Conservation (phyloP, 2,797 vertebrate genomes). For the Pygocentrus nattereri region DNA sequence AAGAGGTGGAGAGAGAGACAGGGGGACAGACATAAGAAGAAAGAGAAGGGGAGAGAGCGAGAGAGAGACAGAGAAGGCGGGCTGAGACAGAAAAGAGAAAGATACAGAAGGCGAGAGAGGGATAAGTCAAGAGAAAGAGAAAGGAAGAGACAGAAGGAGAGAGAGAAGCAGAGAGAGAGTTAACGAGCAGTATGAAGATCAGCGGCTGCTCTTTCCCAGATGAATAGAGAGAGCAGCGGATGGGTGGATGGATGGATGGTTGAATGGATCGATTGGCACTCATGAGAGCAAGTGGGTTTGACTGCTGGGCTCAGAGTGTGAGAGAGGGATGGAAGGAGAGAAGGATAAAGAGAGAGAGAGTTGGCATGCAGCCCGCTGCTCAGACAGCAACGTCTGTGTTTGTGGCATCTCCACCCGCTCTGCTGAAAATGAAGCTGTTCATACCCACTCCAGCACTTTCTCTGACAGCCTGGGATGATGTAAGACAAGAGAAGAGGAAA, state of each 20-base stretch:
- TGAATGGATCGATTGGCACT: slow-evolving; percentile 50
- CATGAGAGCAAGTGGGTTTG: slow-evolving; percentile 52
- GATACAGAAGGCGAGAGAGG: no score
- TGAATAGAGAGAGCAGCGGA: slow-evolving; percentile 31
- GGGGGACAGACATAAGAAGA: no score
- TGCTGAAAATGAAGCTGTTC: slow-evolving; percentile 51
- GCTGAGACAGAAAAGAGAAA: no score
- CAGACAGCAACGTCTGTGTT: slow-evolving; percentile 85
- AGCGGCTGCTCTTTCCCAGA: slow-evolving; percentile 83
- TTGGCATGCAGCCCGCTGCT: slow-evolving; percentile 82
- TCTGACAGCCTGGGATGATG: slow-evolving; percentile 37
- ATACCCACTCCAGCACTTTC: slow-evolving; percentile 22
- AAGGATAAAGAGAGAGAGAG: slow-evolving; percentile 30
- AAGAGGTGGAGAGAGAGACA: no score
- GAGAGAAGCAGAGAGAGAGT: slow-evolving; percentile 64
- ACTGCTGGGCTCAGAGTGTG: slow-evolving; percentile 15
- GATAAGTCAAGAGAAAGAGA: no score
- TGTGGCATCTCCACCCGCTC: slow-evolving; percentile 58
- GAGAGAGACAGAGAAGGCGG: no score
- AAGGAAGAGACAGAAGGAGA: no score
- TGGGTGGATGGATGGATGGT: slow-evolving; percentile 49
- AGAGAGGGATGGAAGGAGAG: slow-evolving; percentile 57
- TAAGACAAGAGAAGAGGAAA: slow-evolving; percentile 35
- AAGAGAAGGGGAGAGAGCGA: no score
- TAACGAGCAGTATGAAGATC: slow-evolving; percentile 89